Evolutionary conservation across 2,888 invertebrate genomes (phyloP).

Genomic region (Lymantria monacha): DNA sequence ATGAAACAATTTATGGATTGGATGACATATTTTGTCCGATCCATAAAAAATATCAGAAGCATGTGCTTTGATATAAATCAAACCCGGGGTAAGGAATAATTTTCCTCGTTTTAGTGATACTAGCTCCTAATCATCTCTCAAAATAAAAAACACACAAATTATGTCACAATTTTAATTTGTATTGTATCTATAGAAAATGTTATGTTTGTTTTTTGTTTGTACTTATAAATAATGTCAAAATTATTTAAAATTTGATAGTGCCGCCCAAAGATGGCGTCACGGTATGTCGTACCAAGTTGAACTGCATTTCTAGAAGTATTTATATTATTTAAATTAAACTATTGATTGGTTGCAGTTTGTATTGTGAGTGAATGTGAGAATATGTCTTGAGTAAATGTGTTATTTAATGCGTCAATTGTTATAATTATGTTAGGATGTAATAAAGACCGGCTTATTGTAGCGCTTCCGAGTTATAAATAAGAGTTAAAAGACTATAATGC

Average conservation of each 20-base stretch:
- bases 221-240: slow-evolving; percentile 67
- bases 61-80: slow-evolving; percentile 45
- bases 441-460: slow-evolving; percentile 49
- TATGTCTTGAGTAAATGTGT: slow-evolving; percentile 72
- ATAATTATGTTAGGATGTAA: slow-evolving; percentile 54
- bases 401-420: slow-evolving; percentile 78
- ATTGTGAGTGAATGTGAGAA: slow-evolving; percentile 76
- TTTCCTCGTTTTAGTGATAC: slow-evolving; percentile 81
- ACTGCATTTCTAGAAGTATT: slow-evolving; percentile 81
- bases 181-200: slow-evolving; percentile 71
- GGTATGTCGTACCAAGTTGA: slow-evolving; percentile 76
- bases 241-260: slow-evolving; percentile 58
- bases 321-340: slow-evolving; percentile 77
- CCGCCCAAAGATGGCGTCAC: slow-evolving; percentile 46
- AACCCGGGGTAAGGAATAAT: slow-evolving; percentile 71
- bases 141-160: slow-evolving; percentile 71
- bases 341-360: slow-evolving; percentile 68
- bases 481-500: slow-evolving; percentile 63
- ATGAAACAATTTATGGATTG: slow-evolving; percentile 71
- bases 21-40: slow-evolving; percentile 77
- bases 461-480: slow-evolving; percentile 58
- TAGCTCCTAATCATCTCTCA: slow-evolving; percentile 78
- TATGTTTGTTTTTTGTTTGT: slow-evolving; percentile 79
- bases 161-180: slow-evolving; percentile 75
- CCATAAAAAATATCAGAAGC: slow-evolving; percentile 54